Conservation (phyloP, 2,113 vertebrate species). For the Datnioides undecimradiatus region DNA sequence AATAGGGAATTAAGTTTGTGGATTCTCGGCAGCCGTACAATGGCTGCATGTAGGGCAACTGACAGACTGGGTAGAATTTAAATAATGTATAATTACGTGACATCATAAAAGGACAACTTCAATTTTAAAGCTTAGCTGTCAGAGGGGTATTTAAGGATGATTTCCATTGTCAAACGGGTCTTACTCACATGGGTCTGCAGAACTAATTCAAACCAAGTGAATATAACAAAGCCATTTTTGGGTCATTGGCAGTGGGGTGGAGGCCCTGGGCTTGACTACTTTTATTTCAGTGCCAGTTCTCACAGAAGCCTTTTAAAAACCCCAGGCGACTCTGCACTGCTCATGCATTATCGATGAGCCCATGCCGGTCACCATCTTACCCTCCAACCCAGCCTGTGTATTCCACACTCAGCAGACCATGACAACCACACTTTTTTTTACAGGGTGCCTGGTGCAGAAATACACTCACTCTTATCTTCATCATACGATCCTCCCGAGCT, state of each 20-base stretch:
- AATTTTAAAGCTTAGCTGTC: no score
- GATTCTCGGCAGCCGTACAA: no score
- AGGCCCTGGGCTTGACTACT: constrained; percentile 23
- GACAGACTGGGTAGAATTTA: no score
- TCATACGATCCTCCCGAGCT: constrained; percentile 98
- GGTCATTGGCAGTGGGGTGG: constrained; percentile 40
- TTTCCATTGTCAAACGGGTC: not conserved
- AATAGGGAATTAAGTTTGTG: not conserved
- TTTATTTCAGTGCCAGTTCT: constrained; percentile 67
- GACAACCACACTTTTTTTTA: constrained; percentile 15
- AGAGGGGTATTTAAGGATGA: no score
- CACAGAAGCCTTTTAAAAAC: constrained; percentile 57
- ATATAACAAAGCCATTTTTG: constrained; percentile 44
- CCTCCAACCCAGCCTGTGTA: constrained; percentile 21
- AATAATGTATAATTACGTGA: no score
- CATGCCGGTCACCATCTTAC: constrained; percentile 25
- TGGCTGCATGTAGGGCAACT: no score
- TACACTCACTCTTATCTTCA: constrained; percentile 94
- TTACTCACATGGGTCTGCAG: not conserved
- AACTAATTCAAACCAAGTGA: constrained; percentile 6
- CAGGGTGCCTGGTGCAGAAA: not conserved
- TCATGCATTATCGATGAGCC: constrained; percentile 68
- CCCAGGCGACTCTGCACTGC: constrained; percentile 39
- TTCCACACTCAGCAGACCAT: constrained; percentile 39
- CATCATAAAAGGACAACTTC: no score